Base-by-base conservation (phyloP, 2,888 invertebrate genomes). In the Teleiodes luculella region DNA sequence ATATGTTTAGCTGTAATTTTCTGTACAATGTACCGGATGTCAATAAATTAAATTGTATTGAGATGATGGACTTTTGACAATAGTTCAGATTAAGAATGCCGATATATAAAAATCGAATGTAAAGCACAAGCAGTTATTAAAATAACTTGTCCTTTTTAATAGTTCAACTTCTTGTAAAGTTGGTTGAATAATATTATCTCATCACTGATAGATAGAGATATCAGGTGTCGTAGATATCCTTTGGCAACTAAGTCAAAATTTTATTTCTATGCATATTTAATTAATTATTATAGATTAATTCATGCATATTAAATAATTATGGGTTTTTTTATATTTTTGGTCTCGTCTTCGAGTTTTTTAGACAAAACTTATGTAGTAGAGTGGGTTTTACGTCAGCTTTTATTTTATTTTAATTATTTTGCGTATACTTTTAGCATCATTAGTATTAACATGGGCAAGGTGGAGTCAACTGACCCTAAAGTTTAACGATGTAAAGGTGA, bases 381-480 rank as follows among this genome's bases (percentile, higher is more conserved):
- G n/a, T n/a, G n/a, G n/a, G n/a, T n/a, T n/a, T n/a, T n/a, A n/a
- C n/a, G n/a, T n/a, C n/a, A n/a, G n/a, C n/a, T n/a, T n/a, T n/a
- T n/a, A n/a, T n/a, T n/a, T n/a, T n/a, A n/a, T 2, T 16, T 36
- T 36, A 3, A 6, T 41, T 41, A 41, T 20, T 20, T 41, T 41
- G 16, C 3, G 18, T 20, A 11, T 20, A 11, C 18, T 7, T 6
- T 24, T 28, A 28, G 13, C 14, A 7, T 43, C 43, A n/a, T 46
- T 30, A 30, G 30, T 46, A 46, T 10, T 10, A 18, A 46, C 46
- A 46, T 46, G 31, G 31, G 31, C 16, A 13, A 46, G 46, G 46
- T 31, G 46, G 46, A 46, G 31, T 14, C 31, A 16, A 43, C 28
- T 43, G 43, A 43, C 43, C 43, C 43, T 11, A n/a, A 28, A n/a